Evolutionary conservation across 2,113 vertebrate genomes (phyloP), one percentile per base, ranked within the genome.

Genomic region (Hippocampus barbouri): DNA sequence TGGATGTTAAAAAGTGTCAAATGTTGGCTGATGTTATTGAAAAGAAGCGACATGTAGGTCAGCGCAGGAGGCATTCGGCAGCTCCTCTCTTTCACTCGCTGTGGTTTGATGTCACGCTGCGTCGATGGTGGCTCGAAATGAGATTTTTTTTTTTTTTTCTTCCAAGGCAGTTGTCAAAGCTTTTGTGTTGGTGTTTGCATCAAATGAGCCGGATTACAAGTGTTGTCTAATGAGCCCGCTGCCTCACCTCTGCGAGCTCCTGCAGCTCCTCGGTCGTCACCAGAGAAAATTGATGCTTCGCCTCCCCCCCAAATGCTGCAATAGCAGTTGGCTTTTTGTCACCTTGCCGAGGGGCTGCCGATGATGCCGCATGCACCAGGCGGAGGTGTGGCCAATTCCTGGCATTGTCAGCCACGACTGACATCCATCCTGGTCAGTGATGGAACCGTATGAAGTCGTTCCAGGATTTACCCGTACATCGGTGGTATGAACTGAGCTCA

Each of bases 201-300:
- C 59, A 61, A 61, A 16, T 30, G 7, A 34, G 27, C 27, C 7
- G 20, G 59, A 72, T 83, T 75, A 75, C 73, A 79, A 69, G 34
- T 73, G 43, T 65, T 70, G 71, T 57, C 68, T 81, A 77, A 79
- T 78, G 74, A 86, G 79, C 75, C 25, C 16, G 2, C 66, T 21
- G 38, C 5, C 21, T 64, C 62, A 41, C 62, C 38, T 65, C 21
- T 43, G 10, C 21, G 11, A 63, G 61, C 18, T 34, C 7, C 18
- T 12, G 18, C 61, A 15, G 40, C 10, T 65, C 14, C 40, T 45
- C 5, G 38, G 23, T 23, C 10, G 9, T 65, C 27, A 15, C 5
- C 11, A 14, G 60, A 63, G 34, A 38, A 38, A 38, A 38, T 38
- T 5, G 0, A 38, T 38, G 34, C 34, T 4, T 0, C 30, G 30